A percentile compares a stretch with the other conserved stretches of the same genome.
Conservation (phyloP, 2,113 vertebrate genomes). For the Candoia aspera region DNA sequence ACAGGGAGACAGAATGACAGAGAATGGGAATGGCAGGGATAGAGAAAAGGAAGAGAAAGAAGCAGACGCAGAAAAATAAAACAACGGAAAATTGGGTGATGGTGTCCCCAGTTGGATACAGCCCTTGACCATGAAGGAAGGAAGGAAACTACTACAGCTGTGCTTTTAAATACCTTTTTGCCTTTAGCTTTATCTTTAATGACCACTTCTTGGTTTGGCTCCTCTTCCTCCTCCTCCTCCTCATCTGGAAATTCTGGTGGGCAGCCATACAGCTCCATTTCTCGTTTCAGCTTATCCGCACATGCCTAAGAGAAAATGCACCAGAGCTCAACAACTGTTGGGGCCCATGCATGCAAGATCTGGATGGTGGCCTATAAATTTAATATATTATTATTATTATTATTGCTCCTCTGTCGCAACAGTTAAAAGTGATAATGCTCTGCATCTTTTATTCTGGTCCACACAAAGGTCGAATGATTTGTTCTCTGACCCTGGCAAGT, state of each 20-base stretch:
- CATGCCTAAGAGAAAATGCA: conserved; percentile 82
- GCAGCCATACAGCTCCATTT: conserved; percentile 92
- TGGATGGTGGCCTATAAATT: neutral
- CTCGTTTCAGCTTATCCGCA: conserved; percentile 96
- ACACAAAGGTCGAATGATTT: neutral
- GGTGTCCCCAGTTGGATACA: neutral
- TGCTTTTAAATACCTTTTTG: conserved; percentile 63
- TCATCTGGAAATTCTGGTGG: conserved; percentile 95
- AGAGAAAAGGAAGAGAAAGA: neutral
- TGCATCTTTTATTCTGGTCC: neutral
- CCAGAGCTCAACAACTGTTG: neutral
- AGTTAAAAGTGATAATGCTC: neutral
- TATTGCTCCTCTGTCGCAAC: neutral
- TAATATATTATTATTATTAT: neutral
- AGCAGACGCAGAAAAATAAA: neutral
- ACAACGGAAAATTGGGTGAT: neutral
- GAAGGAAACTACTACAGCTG: neutral
- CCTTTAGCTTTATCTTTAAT: conserved; percentile 97
- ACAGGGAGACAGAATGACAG: neutral
- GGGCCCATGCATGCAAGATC: neutral
- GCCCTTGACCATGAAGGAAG: neutral
- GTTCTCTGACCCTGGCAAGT: neutral
- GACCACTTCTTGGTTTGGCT: conserved; percentile 79
- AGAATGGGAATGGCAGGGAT: neutral
- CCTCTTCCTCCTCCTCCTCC: conserved; percentile 83